Conservation (phyloP, 2,888 invertebrate species). For the Meta bourneti region DNA sequence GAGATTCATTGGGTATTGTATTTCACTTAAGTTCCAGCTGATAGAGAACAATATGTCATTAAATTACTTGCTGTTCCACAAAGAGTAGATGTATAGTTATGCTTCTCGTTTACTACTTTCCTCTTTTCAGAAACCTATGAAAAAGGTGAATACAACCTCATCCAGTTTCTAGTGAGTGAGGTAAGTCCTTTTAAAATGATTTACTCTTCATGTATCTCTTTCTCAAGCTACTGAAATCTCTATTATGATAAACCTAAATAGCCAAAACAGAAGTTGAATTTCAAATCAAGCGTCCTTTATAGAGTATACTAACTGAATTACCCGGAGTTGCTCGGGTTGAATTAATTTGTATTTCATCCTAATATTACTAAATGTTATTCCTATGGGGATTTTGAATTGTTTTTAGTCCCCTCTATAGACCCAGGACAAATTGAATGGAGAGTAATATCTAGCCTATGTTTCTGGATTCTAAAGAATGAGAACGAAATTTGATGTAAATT, state of each 20-base stretch:
- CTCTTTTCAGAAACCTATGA: slow-evolving; percentile 32
- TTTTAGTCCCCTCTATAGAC: too few species aligned
- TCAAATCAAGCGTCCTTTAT: background rate
- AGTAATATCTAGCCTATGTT: too few species aligned
- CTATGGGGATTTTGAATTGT: too few species aligned
- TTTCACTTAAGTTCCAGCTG: background rate
- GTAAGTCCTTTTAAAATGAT: slow-evolving; percentile 15
- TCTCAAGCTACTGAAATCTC: background rate
- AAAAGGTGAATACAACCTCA: slow-evolving; percentile 9
- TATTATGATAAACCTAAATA: too few species aligned
- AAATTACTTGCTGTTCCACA: background rate
- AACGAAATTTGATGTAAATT: too few species aligned
- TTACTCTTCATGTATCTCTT: background rate
- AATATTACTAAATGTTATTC: too few species aligned
- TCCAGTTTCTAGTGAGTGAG: slow-evolving; percentile 2
- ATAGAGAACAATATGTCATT: background rate
- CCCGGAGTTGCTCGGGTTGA: too few species aligned
- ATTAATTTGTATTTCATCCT: too few species aligned
- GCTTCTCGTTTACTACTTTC: background rate
- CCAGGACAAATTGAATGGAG: too few species aligned
- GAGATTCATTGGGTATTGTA: slow-evolving; percentile 70
- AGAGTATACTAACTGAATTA: too few species aligned
- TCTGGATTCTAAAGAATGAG: too few species aligned
- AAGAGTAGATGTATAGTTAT: background rate
- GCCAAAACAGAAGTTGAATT: too few species aligned